phyloP scores from a whole-genome alignment of 2,113 vertebrate species.

The Nipponia nippon region DNA sequence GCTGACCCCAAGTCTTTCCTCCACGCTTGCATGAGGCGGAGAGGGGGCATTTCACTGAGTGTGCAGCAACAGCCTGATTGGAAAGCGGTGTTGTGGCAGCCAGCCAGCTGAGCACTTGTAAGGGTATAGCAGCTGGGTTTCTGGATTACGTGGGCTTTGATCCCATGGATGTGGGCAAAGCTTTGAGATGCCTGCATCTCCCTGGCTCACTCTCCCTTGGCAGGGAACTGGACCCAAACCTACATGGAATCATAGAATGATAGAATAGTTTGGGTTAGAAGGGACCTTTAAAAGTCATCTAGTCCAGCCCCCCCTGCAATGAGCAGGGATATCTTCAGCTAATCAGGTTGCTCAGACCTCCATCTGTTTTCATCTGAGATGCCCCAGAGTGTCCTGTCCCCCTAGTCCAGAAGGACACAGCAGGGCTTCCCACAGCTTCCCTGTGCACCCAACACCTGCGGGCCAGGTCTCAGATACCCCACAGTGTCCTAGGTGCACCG shows the following conservation, averaged over 20 bases:
- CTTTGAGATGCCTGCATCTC: not conserved
- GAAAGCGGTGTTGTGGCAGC: not conserved
- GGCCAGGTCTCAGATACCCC: not conserved
- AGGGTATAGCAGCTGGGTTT: not conserved
- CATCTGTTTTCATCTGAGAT: not conserved
- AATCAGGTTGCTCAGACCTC: not conserved
- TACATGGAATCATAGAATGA: not conserved
- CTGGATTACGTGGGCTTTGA: not conserved
- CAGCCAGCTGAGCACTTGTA: not conserved
- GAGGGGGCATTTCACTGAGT: not conserved
- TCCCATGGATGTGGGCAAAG: not conserved
- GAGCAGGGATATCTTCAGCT: not conserved
- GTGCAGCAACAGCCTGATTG: not conserved
- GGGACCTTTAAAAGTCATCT: not conserved
- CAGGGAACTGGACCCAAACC: not conserved
- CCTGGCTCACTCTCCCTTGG: not conserved
- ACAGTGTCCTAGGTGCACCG: not conserved
- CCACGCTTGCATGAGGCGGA: not conserved
- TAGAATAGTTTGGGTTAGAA: not conserved
- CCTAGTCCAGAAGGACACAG: not conserved
- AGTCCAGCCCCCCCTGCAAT: not conserved
- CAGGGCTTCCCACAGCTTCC: not conserved
- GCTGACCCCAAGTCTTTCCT: not conserved
- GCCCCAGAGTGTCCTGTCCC: not conserved
- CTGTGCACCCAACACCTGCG: rapidly evolving